Percentiles rank a stretch among this genome's conserved stretches.
Evolutionary conservation across 2,113 vertebrate genomes (phyloP).

Genomic region (Propithecus coquereli): DNA sequence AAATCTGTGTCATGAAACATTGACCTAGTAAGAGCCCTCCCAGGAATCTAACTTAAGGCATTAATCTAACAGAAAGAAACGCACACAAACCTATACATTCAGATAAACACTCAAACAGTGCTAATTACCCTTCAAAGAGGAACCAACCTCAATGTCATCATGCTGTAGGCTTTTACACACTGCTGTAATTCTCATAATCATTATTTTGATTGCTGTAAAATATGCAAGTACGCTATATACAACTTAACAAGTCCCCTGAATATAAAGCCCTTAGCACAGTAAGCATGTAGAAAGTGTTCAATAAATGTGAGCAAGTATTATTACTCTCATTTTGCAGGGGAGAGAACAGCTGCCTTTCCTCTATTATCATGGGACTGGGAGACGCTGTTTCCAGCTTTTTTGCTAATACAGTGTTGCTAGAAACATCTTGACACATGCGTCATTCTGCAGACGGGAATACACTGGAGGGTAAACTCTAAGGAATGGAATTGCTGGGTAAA

Average conservation of each 20-base stretch:
- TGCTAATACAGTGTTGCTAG: not conserved
- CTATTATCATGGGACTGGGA: rapidly evolving
- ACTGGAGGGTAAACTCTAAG: not conserved
- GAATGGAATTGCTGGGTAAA: not conserved
- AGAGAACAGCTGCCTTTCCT: not conserved
- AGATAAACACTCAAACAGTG: not conserved
- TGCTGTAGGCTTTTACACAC: not conserved
- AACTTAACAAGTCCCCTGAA: not conserved
- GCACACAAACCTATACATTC: rapidly evolving
- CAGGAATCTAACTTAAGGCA: not conserved
- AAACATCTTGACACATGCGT: not conserved
- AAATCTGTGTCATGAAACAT: not conserved
- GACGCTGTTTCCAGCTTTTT: not conserved
- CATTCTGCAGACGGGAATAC: not conserved
- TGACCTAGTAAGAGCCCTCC: not conserved
- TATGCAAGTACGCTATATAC: not conserved
- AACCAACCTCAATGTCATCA: not conserved
- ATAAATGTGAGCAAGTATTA: not conserved
- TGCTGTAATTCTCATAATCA: not conserved
- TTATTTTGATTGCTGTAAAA: not conserved
- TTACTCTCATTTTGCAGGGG: not conserved
- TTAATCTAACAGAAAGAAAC: not conserved
- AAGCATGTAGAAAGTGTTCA: not conserved
- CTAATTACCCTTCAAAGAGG: not conserved
- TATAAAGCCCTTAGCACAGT: not conserved